phyloP scores from a whole-genome alignment of 2,113 vertebrate species.

The Caretta caretta region DNA sequence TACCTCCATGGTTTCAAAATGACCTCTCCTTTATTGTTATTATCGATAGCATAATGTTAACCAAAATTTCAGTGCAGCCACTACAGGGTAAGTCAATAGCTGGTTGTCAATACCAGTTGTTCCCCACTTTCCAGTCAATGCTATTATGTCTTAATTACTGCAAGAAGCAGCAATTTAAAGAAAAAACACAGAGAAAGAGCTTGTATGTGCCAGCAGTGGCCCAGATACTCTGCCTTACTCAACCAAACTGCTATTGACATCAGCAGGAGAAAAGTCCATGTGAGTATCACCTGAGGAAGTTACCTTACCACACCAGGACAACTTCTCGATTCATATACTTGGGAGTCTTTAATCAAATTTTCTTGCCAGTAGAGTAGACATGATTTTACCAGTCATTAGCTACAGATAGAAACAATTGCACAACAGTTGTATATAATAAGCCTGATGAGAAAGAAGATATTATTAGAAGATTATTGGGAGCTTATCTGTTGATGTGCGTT shows the following conservation, averaged over 20 bases:
- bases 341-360: constrained; percentile 18
- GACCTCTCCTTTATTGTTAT: background rate
- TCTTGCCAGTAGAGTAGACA: background rate
- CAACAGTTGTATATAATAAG: background rate
- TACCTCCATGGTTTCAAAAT: background rate
- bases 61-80: background rate
- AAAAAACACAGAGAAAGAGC: constrained; percentile 4
- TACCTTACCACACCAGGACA: background rate
- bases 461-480: background rate
- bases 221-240: background rate
- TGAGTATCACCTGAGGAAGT: accelerated
- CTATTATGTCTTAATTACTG: background rate
- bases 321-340: background rate
- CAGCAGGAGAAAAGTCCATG: background rate
- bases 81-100: background rate
- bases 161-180: background rate
- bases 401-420: constrained; percentile 19
- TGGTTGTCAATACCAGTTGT: background rate
- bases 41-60: background rate
- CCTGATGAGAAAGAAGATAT: accelerated
- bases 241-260: background rate
- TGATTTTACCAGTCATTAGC: constrained; percentile 29
- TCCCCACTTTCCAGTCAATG: background rate
- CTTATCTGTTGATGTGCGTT: background rate
- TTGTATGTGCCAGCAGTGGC: background rate